These are phyloP conservation scores for Pristis pectinata DNA, from an alignment of 2,797 vertebrate species.

Conservation along the genomic window DNA sequence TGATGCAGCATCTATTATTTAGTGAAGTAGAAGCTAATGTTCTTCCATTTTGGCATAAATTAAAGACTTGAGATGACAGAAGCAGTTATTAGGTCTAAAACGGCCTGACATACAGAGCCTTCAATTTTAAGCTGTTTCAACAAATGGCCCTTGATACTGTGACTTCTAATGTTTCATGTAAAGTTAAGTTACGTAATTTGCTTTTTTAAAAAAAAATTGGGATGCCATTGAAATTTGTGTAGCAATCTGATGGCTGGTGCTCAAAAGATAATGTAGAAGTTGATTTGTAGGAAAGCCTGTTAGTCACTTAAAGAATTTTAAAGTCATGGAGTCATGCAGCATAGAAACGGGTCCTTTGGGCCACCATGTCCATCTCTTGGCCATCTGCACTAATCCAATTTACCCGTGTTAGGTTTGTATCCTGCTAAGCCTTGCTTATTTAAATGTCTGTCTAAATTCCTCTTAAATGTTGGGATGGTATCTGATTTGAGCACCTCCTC, in stretches of 20 bases:
- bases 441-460: no score
- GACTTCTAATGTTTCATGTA: not conserved
- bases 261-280: not conserved
- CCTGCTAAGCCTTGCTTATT: no score
- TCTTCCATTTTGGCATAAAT: not conserved
- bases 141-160: not conserved
- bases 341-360: no score
- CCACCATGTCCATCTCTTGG: no score
- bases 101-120: not conserved
- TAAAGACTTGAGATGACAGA: not conserved
- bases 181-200: not conserved
- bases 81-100: not conserved
- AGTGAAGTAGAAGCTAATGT: not conserved
- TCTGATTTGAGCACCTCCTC: no score
- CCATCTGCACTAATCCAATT: no score
- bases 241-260: not conserved
- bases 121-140: not conserved
- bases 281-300: not conserved
- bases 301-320: not conserved
- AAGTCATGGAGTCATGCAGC: no score
- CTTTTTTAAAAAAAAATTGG: not conserved
- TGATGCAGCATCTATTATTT: conserved; percentile 10
- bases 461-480: no score
- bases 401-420: no score
- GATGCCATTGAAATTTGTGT: not conserved